Evolutionary conservation across 1,140 invertebrate species (phyloP).

Genomic region (Sarcophaga peregrina): DNA sequence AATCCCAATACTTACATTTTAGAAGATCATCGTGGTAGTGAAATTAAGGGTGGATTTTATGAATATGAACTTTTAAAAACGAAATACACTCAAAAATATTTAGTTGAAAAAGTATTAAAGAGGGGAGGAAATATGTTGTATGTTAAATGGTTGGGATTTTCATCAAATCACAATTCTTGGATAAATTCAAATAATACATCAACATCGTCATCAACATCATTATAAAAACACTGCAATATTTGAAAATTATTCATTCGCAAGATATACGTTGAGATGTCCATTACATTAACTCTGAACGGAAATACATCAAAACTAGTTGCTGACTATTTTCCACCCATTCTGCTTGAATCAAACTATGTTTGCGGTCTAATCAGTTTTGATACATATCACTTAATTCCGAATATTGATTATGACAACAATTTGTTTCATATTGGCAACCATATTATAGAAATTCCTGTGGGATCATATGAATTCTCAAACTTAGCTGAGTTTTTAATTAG

Average conservation of each 20-base stretch:
- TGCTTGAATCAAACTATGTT: conserved; percentile 50
- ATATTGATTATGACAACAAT: conserved; percentile 59
- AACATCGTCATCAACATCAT: no score
- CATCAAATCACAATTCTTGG: conserved; percentile 56
- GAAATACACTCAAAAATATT: conserved; percentile 56
- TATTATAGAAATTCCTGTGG: conserved; percentile 58
- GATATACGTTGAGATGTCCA: conserved; percentile 47
- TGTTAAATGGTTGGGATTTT: conserved; percentile 63
- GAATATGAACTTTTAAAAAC: conserved; percentile 58
- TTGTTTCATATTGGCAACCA: conserved; percentile 59
- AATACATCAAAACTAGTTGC: conserved; percentile 44
- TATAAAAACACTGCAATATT: neutral
- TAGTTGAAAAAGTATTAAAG: conserved; percentile 60
- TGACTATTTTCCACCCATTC: conserved; percentile 51
- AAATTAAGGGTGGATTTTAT: conserved; percentile 63
- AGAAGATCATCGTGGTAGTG: conserved; percentile 50
- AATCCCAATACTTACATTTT: conserved; percentile 64
- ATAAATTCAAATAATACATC: conserved; percentile 48
- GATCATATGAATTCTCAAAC: conserved; percentile 61
- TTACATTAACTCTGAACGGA: conserved; percentile 50
- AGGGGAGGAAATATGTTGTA: conserved; percentile 55
- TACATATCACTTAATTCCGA: conserved; percentile 62
- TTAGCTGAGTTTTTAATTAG: conserved; percentile 43
- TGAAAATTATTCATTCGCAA: neutral
- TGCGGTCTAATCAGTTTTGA: conserved; percentile 58